These are phyloP conservation scores for Gymnothorax reevesii DNA, from an alignment of 2,797 vertebrate species.

Conservation along the genomic window DNA sequence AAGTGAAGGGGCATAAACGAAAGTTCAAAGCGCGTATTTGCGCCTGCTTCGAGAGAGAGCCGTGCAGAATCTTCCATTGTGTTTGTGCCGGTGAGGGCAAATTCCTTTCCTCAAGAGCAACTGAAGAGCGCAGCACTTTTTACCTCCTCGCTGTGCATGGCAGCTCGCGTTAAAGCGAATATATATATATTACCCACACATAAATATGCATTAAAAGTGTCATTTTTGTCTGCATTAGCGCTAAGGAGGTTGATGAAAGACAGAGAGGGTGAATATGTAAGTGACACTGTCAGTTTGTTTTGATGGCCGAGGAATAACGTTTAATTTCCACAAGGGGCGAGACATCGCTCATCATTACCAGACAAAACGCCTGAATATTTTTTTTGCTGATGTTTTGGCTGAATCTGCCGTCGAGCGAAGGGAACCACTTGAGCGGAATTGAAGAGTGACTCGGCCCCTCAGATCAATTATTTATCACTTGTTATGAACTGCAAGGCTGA, in stretches of 20 bases:
- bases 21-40: background rate
- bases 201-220: background rate
- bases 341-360: slow-evolving; percentile 2
- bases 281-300: background rate
- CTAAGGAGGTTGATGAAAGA: background rate
- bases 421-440: slow-evolving; percentile 20
- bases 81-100: background rate
- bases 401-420: background rate
- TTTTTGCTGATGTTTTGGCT: background rate
- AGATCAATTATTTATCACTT: slow-evolving; percentile 26
- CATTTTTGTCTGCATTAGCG: background rate
- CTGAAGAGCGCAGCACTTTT: background rate
- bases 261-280: background rate
- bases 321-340: background rate
- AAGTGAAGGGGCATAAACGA: slow-evolving; percentile 39
- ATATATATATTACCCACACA: background rate
- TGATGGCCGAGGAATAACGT: background rate
- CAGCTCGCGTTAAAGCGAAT: background rate
- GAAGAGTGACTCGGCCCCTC: slow-evolving; percentile 30
- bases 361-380: background rate
- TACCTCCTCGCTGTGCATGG: background rate
- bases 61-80: background rate
- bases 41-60: background rate
- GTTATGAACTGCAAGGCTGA: background rate
- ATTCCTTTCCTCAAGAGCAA: slow-evolving; percentile 16